phyloP scores from a whole-genome alignment of 92 coral and sea anemone species.

The Actinernus sp. region DNA sequence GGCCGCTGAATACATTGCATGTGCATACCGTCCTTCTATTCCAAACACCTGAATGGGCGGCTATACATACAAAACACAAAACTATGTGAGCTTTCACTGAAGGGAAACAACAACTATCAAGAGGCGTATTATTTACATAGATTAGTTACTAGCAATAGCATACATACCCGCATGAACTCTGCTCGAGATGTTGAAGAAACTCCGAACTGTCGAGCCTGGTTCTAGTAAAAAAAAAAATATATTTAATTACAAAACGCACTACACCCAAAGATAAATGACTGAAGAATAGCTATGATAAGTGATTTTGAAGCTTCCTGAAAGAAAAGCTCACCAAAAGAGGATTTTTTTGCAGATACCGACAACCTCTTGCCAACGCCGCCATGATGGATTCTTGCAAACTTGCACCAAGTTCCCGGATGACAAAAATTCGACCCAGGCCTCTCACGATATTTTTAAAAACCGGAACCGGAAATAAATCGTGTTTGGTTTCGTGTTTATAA shows the following conservation, averaged over 20 bases:
- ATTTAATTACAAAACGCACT: background rate
- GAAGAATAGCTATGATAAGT: no score
- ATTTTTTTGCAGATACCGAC: constrained; percentile 87
- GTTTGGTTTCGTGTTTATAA: no score
- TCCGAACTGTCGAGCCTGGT: constrained; percentile 73
- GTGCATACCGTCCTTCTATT: constrained; percentile 99
- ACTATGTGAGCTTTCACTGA: background rate
- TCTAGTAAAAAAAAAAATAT: background rate
- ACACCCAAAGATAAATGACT: no score
- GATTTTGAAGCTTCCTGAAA: background rate
- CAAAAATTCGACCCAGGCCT: constrained; percentile 1
- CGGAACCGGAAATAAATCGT: no score
- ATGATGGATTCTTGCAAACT: constrained; percentile 68
- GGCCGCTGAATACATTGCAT: constrained; percentile 98
- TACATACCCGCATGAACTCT: constrained; percentile 76
- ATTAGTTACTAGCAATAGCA: no score
- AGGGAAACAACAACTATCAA: no score
- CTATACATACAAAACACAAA: constrained; percentile 19
- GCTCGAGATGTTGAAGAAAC: constrained; percentile 68
- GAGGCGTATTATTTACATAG: no score
- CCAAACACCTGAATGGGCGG: constrained; percentile 99
- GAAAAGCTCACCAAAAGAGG: constrained; percentile 72
- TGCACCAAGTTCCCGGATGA: constrained; percentile 74
- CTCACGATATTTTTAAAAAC: background rate
- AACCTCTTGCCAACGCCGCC: constrained; percentile 90